Base-by-base conservation (phyloP, 2,888 invertebrate species). In the Exephanes ischioxanthus region DNA sequence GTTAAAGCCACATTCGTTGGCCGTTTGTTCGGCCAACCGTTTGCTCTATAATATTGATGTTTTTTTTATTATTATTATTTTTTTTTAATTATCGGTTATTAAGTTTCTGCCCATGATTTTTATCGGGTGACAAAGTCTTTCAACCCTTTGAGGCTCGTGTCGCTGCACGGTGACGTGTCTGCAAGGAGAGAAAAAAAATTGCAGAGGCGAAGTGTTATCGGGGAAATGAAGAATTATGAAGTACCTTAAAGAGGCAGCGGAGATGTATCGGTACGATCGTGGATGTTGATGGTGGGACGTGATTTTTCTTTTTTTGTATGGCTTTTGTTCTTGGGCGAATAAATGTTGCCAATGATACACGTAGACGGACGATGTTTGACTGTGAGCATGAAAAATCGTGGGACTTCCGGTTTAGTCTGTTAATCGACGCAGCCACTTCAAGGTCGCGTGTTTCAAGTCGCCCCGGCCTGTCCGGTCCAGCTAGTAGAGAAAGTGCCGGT, bases 1-100 rank as follows among this genome's bases (percentile, higher is more conserved):
- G 26, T 58, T 26, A 26, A 58, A 26, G 58, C 22, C 22, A 58
- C 58, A 58, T 22, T 53, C 53, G n/a, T 58, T 58, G 58, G 58
- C 58, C 58, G 22, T 11, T 30, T 30, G 30, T 30, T 30, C 30
- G 30, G 3, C 26, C 22, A 14, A 9, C 58, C 7, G 26, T 19
- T 14, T 58, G 11, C 4, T 26, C 53, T 53, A 53, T 53, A 16
- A n/a, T 53, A 53, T 53, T 53, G 9, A 58, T 22, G 33, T 7
- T 33, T 33, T 33, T 6, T 33, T 33, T 33, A 6, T 33, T 33
- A 1, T 6, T 33, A 0, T 58, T 58, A 30, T 58, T 58, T 26
- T 26, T 19, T 58, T 58, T 26, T 4, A 22, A 58, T 58, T 26
- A 26, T 22, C 58, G 26, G 3, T 26, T 7, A 1, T 58, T 19